Percentiles rank a stretch among this genome's conserved stretches.
phyloP scores from a whole-genome alignment of 2,113 vertebrate species.

The Numenius arquata region DNA sequence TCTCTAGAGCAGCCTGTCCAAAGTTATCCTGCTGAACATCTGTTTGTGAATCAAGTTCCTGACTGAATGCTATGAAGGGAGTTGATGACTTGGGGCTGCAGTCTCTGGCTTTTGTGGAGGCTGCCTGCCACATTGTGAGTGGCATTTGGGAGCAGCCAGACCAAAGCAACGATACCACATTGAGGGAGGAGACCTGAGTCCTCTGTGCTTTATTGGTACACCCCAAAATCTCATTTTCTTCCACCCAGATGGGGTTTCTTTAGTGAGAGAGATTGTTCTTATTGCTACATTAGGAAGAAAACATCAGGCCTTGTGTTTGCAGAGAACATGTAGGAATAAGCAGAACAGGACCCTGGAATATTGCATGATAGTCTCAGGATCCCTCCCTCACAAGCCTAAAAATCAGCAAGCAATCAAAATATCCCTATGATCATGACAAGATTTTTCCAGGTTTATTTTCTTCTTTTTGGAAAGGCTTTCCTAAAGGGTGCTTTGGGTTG shows the following conservation, averaged over 20 bases:
- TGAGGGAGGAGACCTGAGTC: background rate
- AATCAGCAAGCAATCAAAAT: background rate
- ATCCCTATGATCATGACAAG: background rate
- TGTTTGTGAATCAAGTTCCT: background rate
- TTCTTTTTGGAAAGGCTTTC: background rate
- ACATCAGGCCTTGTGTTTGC: accelerated
- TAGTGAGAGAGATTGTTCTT: background rate
- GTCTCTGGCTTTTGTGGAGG: background rate
- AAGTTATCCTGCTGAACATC: background rate
- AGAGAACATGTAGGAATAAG: background rate
- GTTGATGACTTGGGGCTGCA: background rate
- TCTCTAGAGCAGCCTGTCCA: background rate
- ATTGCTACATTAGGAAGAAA: background rate
- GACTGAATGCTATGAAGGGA: background rate
- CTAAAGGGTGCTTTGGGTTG: background rate
- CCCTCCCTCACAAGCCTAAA: background rate
- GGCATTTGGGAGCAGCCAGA: background rate
- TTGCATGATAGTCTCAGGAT: background rate
- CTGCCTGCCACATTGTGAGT: accelerated
- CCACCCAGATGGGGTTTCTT: background rate
- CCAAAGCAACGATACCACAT: background rate
- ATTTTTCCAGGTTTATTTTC: background rate
- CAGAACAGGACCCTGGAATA: background rate
- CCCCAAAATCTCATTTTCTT: background rate
- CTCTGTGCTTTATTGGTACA: background rate